Conservation (phyloP, 2,888 invertebrate genomes). For the Erebia palarica region DNA sequence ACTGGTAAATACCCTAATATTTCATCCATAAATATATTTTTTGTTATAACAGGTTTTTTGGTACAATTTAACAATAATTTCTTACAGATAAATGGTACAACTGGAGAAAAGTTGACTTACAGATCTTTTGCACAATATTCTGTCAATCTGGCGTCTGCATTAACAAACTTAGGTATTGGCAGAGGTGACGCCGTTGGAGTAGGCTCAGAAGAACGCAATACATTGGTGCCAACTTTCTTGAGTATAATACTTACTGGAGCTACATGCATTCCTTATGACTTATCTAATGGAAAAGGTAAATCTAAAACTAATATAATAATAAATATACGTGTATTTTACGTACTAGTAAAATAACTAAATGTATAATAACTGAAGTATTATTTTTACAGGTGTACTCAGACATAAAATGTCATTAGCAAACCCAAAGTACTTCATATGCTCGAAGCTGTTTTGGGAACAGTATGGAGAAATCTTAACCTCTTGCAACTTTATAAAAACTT, state of each 20-base stretch:
- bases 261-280: conserved; percentile 58
- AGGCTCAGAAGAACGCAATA: conserved; percentile 83
- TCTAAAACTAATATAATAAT: neutral
- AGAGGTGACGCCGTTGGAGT: conserved; percentile 81
- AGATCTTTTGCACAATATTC: conserved; percentile 76
- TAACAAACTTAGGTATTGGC: conserved; percentile 72
- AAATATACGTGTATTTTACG: neutral
- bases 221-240: conserved; percentile 76
- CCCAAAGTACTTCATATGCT: conserved; percentile 85
- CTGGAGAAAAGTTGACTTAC: conserved; percentile 78
- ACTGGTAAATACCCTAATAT: conserved; percentile 51
- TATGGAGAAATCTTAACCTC: conserved; percentile 54
- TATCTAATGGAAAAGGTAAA: conserved; percentile 57
- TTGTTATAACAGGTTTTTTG: neutral
- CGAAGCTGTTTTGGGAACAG: conserved; percentile 73
- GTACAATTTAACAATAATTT: neutral
- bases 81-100: conserved; percentile 76
- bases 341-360: no score
- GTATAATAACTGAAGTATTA: neutral
- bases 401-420: conserved; percentile 85
- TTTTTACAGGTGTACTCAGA: conserved; percentile 81
- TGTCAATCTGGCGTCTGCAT: conserved; percentile 75
- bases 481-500: conserved; percentile 54
- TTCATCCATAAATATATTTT: neutral
- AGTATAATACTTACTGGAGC: conserved; percentile 75